Base-by-base conservation (phyloP, 2,797 vertebrate species). In the Saguinus oedipus region DNA sequence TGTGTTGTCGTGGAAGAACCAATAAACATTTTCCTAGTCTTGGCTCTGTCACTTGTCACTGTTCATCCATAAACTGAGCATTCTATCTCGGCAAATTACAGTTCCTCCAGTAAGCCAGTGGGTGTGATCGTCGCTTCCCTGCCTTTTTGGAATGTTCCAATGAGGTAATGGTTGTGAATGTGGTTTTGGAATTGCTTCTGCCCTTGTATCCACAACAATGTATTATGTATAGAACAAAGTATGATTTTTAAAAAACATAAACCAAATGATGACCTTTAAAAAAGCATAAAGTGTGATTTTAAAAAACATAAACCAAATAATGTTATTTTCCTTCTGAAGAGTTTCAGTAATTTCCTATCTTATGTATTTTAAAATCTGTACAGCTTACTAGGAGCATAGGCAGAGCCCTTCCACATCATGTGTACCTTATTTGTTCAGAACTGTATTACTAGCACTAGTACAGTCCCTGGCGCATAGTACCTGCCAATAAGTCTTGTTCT, bases 241-340 rank as follows among this genome's bases (percentile, higher is more conserved):
- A 9, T 89, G n/a, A 87, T 33, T 30, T 14, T 82, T 93, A 74
- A 9, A 88, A 95, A 84, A 84, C 19, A 36, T 76, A 88, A 90
- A 74, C 20, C 20, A 94, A 70, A 85, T 95, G 30, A 61, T n/a
- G 42, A 89, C 27, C 15, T 84, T 93, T 74, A 70, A 6, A 89
- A 89, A 95, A 85, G 88, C 15, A 44, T 78, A 90, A 68, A 97
- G 15, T 46, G 13, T 88, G 27, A 88, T 30, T 83, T 93, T 68
- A 75, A 7, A 89, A 95, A 82, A 88, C 13, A 39, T 78, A 90
- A 68, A 97, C 22, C 20, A 92, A 61, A 88, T 95, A 26, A 61
- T n/a, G 36, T 50, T 61, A 83, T 3, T 57, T 7, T 84, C 17
- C 27, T 87, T 17, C 11, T 48, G 33, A 74, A 84, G 53, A 74